These are phyloP conservation scores for Pseudonaja textilis DNA, from an alignment of 2,113 vertebrate genomes.

Conservation along the genomic window DNA sequence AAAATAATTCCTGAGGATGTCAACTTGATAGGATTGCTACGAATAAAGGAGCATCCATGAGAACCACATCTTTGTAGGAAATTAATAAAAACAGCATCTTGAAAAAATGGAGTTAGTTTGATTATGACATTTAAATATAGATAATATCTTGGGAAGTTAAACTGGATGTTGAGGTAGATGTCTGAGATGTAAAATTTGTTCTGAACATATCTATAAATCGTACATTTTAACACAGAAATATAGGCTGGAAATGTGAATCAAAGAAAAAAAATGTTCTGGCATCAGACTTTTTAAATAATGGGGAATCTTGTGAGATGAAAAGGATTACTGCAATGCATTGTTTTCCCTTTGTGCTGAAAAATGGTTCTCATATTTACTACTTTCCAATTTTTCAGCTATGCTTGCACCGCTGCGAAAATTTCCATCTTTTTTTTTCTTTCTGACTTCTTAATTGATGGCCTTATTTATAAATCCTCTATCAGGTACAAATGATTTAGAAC, in stretches of 20 bases:
- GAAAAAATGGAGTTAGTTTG: background rate
- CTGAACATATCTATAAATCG: slow-evolving; percentile 5
- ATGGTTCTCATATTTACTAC: background rate
- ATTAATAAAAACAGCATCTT: background rate
- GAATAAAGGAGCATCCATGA: background rate
- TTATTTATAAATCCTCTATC: background rate
- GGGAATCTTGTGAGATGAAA: background rate
- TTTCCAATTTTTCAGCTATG: background rate
- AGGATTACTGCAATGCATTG: background rate
- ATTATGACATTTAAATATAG: background rate
- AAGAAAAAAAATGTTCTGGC: background rate
- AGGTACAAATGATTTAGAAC: background rate
- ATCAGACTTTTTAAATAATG: background rate
- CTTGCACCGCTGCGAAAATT: background rate
- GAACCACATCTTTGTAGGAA: slow-evolving; percentile 1
- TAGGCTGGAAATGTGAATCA: background rate
- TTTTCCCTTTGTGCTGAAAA: background rate
- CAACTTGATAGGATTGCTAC: background rate
- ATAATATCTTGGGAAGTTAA: background rate
- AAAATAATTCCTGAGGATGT: slow-evolving; percentile 1
- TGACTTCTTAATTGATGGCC: background rate
- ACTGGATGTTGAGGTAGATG: background rate
- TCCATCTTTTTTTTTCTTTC: background rate
- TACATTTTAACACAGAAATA: background rate
- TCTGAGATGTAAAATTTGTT: background rate